phyloP scores from a whole-genome alignment of 2,797 vertebrate species.

The Sus cebifrons region DNA sequence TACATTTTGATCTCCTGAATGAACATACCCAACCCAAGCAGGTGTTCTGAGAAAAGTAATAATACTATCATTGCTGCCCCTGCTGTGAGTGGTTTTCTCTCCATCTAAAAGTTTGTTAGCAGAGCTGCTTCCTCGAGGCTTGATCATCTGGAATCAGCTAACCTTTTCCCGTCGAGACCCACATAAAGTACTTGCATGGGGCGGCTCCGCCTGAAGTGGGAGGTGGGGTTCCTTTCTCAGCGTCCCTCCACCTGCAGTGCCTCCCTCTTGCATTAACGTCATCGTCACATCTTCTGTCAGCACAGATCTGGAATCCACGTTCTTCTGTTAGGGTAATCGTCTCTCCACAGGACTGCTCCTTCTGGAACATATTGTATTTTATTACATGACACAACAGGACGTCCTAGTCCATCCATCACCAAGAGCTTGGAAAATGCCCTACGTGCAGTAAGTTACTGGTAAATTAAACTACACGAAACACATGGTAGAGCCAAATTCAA shows the following conservation, averaged over 20 bases:
- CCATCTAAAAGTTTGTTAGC: background rate
- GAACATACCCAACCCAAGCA: background rate
- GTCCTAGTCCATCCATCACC: background rate
- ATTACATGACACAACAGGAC: background rate
- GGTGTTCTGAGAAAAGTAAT: background rate
- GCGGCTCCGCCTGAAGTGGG: too few species aligned
- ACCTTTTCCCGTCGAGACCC: background rate
- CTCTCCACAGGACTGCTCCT: background rate
- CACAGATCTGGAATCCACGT: background rate
- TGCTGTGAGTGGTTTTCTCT: background rate
- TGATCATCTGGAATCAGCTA: background rate
- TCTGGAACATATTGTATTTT: background rate
- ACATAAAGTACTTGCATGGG: accelerated
- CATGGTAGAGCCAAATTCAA: background rate
- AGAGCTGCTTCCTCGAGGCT: background rate
- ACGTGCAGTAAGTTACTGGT: background rate
- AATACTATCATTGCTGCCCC: background rate
- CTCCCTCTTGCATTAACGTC: accelerated
- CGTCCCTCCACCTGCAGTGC: background rate
- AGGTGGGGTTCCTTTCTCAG: background rate
- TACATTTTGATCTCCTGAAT: background rate
- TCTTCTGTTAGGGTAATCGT: background rate
- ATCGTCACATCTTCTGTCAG: background rate
- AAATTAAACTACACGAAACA: background rate
- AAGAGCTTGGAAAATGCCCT: background rate